Conservation (phyloP, 2,797 vertebrate genomes). For the Schizopygopsis pylzovi region DNA sequence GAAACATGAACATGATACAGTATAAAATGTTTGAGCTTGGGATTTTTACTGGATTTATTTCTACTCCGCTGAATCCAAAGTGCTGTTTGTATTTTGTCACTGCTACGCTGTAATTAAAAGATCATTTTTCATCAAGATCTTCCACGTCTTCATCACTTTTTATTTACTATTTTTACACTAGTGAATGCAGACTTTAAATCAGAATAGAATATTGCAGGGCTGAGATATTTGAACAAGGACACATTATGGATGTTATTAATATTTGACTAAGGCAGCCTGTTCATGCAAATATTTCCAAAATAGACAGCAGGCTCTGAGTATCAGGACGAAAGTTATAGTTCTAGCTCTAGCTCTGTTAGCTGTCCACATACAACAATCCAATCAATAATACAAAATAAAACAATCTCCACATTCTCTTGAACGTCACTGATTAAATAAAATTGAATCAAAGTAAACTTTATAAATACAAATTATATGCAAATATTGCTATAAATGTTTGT, state of each 20-base stretch:
- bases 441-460: too few relatives aligned
- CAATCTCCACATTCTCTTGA: neutral
- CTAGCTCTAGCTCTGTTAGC: neutral
- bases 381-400: neutral
- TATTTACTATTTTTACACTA: too few relatives aligned
- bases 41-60: too few relatives aligned
- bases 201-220: neutral
- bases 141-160: too few relatives aligned
- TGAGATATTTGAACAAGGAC: neutral
- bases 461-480: too few relatives aligned
- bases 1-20: too few relatives aligned
- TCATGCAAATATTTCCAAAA: conserved; percentile 14
- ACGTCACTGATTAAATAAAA: neutral
- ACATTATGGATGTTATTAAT: neutral
- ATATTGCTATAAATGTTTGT: too few relatives aligned
- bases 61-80: too few relatives aligned
- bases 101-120: too few relatives aligned
- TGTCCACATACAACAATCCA: neutral
- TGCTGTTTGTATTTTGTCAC: too few relatives aligned
- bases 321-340: neutral
- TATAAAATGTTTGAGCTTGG: too few relatives aligned
- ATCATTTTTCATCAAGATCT: too few relatives aligned
- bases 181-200: neutral
- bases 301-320: neutral
- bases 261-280: conserved; percentile 11